Conservation (phyloP, 2,888 invertebrate species). For the Dicyrtoma fusca region DNA sequence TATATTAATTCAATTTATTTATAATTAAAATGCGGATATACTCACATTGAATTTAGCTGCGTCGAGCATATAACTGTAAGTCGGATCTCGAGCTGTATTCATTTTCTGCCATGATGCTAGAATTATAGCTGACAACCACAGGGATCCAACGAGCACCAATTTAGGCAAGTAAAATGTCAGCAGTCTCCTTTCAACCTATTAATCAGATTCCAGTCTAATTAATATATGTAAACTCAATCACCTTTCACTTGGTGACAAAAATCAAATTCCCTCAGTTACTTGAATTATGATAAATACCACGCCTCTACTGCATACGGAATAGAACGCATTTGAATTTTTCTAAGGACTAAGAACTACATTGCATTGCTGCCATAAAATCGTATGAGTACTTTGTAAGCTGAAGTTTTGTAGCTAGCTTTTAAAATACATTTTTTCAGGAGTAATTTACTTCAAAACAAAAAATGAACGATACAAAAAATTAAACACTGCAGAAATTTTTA, state of each 20-base stretch:
- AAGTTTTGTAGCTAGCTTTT: too few species aligned
- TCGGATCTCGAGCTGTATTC: constrained; percentile 86
- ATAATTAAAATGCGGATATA: background rate
- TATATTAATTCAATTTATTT: too few species aligned
- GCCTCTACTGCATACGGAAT: too few species aligned
- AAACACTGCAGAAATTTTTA: too few species aligned
- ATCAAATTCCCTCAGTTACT: too few species aligned
- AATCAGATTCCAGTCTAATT: background rate
- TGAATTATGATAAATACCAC: too few species aligned
- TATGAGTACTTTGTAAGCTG: too few species aligned
- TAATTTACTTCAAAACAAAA: background rate
- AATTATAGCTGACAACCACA: constrained; percentile 85
- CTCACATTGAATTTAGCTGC: constrained; percentile 79
- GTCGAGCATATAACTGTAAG: constrained; percentile 86
- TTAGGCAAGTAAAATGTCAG: constrained; percentile 90
- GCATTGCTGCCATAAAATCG: too few species aligned
- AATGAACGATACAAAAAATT: background rate
- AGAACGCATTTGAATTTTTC: too few species aligned
- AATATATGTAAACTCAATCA: constrained; percentile 2
- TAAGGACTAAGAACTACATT: too few species aligned
- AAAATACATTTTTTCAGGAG: too few species aligned
- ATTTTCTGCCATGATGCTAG: constrained; percentile 88
- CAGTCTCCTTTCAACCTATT: constrained; percentile 83
- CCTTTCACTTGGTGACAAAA: too few species aligned
- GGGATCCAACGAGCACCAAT: constrained; percentile 78